A percentile compares a stretch with the other conserved stretches of the same genome.
These are phyloP conservation scores for Scaeva pyrastri DNA, from an alignment of 2,888 invertebrate species.

Conservation along the genomic window DNA sequence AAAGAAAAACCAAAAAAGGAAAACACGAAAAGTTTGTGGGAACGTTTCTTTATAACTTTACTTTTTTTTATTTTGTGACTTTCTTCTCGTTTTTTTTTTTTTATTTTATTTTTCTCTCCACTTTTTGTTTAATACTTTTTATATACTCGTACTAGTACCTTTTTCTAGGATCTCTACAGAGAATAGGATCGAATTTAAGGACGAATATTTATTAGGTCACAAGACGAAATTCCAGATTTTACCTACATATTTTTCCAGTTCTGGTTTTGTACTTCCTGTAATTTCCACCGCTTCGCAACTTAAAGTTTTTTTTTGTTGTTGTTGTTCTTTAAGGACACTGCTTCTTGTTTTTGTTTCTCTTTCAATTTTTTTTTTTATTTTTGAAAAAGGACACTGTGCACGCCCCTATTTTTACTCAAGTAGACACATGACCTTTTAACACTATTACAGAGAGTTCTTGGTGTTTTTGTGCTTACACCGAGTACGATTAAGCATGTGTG, in stretches of 20 bases:
- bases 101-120: constrained; percentile 5
- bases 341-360: constrained; percentile 24
- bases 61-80: constrained; percentile 35
- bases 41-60: constrained; percentile 67
- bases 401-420: constrained; percentile 50
- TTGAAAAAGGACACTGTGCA: constrained; percentile 48
- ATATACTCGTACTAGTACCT: too few species aligned
- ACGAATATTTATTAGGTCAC: constrained; percentile 56
- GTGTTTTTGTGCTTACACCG: background rate
- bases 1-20: constrained; percentile 24
- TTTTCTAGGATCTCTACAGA: too few species aligned
- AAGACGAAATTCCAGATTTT: constrained; percentile 20
- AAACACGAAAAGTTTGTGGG: constrained; percentile 67
- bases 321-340: constrained; percentile 18
- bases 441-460: constrained; percentile 38
- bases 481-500: constrained; percentile 15
- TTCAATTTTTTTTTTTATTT: constrained; percentile 27
- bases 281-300: constrained; percentile 1
- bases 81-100: constrained; percentile 12
- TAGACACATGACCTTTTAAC: constrained; percentile 71
- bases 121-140: constrained; percentile 7
- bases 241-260: constrained; percentile 36
- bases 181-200: background rate
- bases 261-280: constrained; percentile 12
- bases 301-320: constrained; percentile 25